Base-by-base conservation (phyloP, 2,888 invertebrate genomes). In the Lasioglossum lativentre region DNA sequence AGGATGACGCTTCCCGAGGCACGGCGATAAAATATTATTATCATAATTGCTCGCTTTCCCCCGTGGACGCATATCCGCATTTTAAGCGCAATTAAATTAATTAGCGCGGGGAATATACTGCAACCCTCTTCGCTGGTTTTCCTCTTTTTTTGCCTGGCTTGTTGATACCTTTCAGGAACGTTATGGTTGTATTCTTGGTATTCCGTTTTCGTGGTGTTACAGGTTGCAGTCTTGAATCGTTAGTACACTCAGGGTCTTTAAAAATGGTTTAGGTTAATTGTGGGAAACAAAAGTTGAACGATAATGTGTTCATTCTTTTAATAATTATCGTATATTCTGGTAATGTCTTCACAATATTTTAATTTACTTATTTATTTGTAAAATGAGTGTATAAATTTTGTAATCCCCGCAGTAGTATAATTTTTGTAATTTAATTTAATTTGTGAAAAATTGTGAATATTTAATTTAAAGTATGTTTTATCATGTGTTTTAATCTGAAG, bases 1-100 rank as follows among this genome's bases (percentile, higher is more conserved):
- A 75, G 27, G 52, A n/a, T 23, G 76, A 76, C 81, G 66, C 74
- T 74, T 52, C 4, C 45, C 71, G 30, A 14, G 38, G 56, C 83
- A 27, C 23, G 52, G 38, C 77, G 86, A 77, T 85, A 79, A 82
- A 85, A 75, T 68, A 63, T 77, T 52, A 82, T 87, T 88, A 83
- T 81, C 81, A 75, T 83, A 81, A 82, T 83, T 68, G 47, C 74
- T 23, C 30, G 75, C 27, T 70, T 74, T 56, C 56, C 75, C 73
- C 56, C 66, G 71, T 52, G 80, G 47, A 74, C 23, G 81, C 8
- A 74, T 66, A 73, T 79, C 45, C 78, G 76, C 78, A 45, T 82
- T 78, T 82, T 63, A 79, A 75, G 59, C 4, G 63, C 83, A 85
- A 87, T 87, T 83, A 87, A 87, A 83, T 87, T 88, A 87, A 87